Conservation (phyloP, 1,140 invertebrate species). For the Apis laboriosa region DNA sequence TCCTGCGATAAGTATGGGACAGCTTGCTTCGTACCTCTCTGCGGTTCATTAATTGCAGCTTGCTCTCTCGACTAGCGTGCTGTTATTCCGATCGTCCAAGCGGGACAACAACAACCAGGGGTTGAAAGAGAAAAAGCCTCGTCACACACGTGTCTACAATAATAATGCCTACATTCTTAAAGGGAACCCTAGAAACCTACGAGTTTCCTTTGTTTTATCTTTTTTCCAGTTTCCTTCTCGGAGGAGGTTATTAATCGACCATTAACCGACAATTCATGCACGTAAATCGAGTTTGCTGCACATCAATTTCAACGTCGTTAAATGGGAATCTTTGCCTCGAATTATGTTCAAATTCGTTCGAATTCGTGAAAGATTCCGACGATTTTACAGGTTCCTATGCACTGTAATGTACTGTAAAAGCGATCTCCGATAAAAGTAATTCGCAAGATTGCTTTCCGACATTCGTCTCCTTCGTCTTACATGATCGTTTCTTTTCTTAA, state of each 20-base stretch:
- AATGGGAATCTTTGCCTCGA: not conserved
- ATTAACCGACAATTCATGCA: not conserved
- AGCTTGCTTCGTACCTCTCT: constrained; percentile 1
- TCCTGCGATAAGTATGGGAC: constrained; percentile 36
- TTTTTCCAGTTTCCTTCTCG: not conserved
- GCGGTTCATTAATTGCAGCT: constrained; percentile 37
- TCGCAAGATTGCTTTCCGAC: not conserved
- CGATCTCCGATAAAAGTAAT: not conserved
- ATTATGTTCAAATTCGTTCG: not conserved
- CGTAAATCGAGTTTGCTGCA: not conserved
- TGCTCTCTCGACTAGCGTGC: not conserved
- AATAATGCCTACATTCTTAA: not conserved
- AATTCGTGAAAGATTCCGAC: not conserved
- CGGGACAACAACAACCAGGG: not conserved
- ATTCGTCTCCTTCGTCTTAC: not conserved
- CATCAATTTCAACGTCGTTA: too few species aligned
- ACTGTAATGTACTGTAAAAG: not conserved
- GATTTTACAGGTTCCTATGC: not conserved
- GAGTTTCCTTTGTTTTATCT: not conserved
- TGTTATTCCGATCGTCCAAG: not conserved
- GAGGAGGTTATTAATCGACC: not conserved
- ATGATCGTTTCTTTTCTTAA: not conserved
- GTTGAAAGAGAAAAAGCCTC: not conserved
- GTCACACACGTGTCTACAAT: not conserved
- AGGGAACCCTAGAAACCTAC: not conserved